A percentile compares a stretch with the other conserved stretches of the same genome.
phyloP scores from a whole-genome alignment of 2,797 vertebrate species.

The Halcyon chelicuti region DNA sequence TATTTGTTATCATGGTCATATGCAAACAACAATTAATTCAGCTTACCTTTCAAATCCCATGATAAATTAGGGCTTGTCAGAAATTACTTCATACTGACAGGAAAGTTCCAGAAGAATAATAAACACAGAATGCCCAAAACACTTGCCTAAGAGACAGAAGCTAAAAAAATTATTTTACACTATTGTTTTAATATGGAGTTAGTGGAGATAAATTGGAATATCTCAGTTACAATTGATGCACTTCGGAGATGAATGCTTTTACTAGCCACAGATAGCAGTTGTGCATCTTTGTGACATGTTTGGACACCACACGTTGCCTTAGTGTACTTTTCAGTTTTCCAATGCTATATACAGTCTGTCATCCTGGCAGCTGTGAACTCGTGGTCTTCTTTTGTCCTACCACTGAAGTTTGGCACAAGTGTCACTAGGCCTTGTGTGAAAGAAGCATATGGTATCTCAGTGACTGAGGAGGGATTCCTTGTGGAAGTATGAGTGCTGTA shows the following conservation, averaged over 20 bases:
- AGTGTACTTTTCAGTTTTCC: conserved; percentile 24
- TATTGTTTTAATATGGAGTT: background rate
- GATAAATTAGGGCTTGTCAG: background rate
- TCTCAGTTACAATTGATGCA: background rate
- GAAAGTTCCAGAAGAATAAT: background rate
- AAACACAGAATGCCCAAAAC: background rate
- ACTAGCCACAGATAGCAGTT: background rate
- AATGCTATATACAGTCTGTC: conserved; percentile 31
- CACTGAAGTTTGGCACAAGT: background rate
- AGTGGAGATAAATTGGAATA: background rate
- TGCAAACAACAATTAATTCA: background rate
- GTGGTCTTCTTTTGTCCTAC: background rate
- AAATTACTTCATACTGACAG: background rate
- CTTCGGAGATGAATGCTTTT: background rate
- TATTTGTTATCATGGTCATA: background rate
- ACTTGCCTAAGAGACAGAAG: background rate
- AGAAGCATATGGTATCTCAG: conserved; percentile 26
- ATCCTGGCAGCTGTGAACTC: background rate
- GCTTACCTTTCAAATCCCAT: background rate
- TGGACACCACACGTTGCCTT: background rate
- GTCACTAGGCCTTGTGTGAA: background rate
- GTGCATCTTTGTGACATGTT: background rate
- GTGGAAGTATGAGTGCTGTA: background rate
- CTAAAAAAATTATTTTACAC: background rate
- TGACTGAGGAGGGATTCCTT: conserved; percentile 45